Base-by-base conservation (phyloP, 2,797 vertebrate species). In the Mormyrus hasselquistii region DNA sequence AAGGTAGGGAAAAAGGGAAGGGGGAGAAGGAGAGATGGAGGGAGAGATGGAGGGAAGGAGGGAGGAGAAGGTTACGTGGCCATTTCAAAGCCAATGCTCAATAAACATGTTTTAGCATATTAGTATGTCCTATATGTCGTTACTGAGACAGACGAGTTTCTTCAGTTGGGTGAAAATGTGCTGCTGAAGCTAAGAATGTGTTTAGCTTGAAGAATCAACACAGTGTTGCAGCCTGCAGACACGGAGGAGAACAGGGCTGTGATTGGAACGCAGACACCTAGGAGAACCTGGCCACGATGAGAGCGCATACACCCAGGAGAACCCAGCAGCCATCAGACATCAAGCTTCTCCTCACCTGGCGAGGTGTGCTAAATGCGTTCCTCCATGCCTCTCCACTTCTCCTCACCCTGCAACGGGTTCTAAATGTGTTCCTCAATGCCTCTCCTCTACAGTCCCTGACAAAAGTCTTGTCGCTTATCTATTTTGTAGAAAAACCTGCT, bases 51-150 rank as follows among this genome's bases (percentile, higher is more conserved):
- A 16, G 2, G 14, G 12, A 55, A 34, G 29, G 29, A 34, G 52
- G 91, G 92, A 44, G 50, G 38, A 90, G 73, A 90, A 87, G 85
- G 14, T 57, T 57, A 16, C 1, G 85, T 19, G 1, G 19, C 50
- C 19, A 84, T 10, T 50, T 50, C 82, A 52, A 84, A 49, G 22
- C 22, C 9, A 22, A 14, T 57, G 5, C 73, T 44, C 5, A 19
- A 16, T 19, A 79, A 79, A 79, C 38, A 38, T 14, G n/a, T 38
- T 38, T 73, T 41, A 41, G 69, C 69, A 41, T 19, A 19, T 38
- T 73, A 34, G 14, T 4, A 10, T 41, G 2, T 76, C 16, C 34
- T 19, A 16, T 16, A 19, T 8, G 14, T 19, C 6, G 6, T 19
- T 76, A 76, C 7, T 16, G 34, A 59, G 9, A 62, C n/a, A 62